phyloP scores from a whole-genome alignment of 2,113 vertebrate species.

The Notechis scutatus region DNA sequence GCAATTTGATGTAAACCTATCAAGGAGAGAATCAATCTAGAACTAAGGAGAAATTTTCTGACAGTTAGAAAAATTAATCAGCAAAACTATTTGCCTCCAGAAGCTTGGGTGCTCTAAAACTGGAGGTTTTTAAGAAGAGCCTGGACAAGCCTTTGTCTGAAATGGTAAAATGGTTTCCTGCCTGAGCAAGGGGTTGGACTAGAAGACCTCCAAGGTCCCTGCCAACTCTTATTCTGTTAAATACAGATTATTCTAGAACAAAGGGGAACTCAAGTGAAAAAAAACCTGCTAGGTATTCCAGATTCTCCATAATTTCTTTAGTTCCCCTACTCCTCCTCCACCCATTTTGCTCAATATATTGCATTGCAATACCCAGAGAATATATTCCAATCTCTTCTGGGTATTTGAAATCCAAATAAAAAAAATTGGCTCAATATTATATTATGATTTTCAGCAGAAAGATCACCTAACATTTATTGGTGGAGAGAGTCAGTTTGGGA shows the following conservation, averaged over 20 bases:
- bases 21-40: neutral
- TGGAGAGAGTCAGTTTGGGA: neutral
- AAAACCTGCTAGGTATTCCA: neutral
- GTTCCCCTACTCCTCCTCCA: rapidly evolving
- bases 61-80: neutral
- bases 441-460: neutral
- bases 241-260: too few relatives aligned
- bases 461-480: neutral
- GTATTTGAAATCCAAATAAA: neutral
- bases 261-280: neutral
- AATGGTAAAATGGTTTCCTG: neutral
- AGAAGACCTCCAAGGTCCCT: neutral
- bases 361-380: neutral
- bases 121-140: neutral
- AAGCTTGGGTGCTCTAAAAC: neutral
- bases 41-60: neutral
- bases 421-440: neutral
- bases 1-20: neutral
- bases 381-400: neutral
- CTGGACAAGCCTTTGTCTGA: neutral
- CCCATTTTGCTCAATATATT: neutral
- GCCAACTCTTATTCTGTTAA: neutral
- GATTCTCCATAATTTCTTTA: neutral
- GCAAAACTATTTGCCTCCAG: neutral
- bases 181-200: neutral